Evolutionary conservation across 1,140 invertebrate genomes (phyloP), one percentile per base, ranked within the genome.

Genomic region (Drosophila prosaltans): DNA sequence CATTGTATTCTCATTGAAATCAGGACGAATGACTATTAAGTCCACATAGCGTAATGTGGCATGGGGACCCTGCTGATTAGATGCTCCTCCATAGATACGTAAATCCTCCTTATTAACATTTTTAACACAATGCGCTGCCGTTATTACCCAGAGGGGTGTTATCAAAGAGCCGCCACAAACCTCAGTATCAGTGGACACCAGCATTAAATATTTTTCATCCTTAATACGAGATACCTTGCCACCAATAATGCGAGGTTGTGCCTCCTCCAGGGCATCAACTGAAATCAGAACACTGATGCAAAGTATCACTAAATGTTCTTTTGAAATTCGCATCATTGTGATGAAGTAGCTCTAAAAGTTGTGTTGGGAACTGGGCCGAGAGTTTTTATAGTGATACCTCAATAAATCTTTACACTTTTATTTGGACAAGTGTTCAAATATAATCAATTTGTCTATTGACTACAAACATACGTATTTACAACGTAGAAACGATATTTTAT

Each of bases 391-490:
- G 8, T 24, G 30, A 16, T 30, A 16, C 16, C 16, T 30, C 6
- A 48, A 72, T 54, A 75, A 78, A 78, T 78, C 75, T 67, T 72
- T 30, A 54, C 60, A 72, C 79, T 16, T 16, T 16, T 59, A 80
- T 88, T 86, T 82, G 28, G 69, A 86, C 82, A 86, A 86, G 61
- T 86, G 82, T 88, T 86, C n/a, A 41, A 67, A 32, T 30, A 32
- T 30, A 32, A 51, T 4, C 21, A 36, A 59, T 45, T 65, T 54
- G 11, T 32, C 39, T 32, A 11, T 26, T 61, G 69, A 48, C 11
- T 32, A 48, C 10, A 41, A 10, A 61, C 24, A 61, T 24, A 61
- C 24, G 43, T 24, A 51, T 51, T 51, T 51, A 24, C 45, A 21
- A 7, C 10, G 21, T 21, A 51, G 45, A 51, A 51, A 4, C 45